Conservation (phyloP, 2,797 vertebrate species). For the Oryzias sinensis region DNA sequence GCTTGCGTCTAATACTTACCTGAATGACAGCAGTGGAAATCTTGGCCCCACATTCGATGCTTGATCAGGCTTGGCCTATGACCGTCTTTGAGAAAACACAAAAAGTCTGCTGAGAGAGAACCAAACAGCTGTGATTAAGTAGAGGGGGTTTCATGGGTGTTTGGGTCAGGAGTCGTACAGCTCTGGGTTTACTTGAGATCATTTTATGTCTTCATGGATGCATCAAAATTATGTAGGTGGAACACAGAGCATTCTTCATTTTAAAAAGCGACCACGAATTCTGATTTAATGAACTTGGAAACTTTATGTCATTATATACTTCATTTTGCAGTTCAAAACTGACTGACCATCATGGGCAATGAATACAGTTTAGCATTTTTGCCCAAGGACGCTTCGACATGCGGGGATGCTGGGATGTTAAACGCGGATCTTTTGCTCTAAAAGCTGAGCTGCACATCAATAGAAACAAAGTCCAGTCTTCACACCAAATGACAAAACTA, state of each 20-base stretch:
- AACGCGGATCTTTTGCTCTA: background rate
- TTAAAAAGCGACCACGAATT: background rate
- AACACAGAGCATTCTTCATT: background rate
- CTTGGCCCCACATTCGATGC: constrained; percentile 81
- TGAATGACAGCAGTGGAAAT: constrained; percentile 78
- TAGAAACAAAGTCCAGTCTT: constrained; percentile 6
- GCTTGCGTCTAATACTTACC: constrained; percentile 79
- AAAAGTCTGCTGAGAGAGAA: constrained; percentile 59
- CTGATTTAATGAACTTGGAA: no score
- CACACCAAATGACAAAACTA: constrained; percentile 24
- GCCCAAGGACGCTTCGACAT: background rate
- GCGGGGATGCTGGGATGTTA: background rate
- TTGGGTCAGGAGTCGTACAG: constrained; percentile 50
- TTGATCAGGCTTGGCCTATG: constrained; percentile 74
- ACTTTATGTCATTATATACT: no score
- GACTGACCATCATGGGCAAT: no score
- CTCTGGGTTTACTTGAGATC: constrained; percentile 48
- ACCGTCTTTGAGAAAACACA: constrained; percentile 75
- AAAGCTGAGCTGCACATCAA: constrained; percentile 3
- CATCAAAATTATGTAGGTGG: constrained; percentile 15
- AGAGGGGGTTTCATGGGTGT: constrained; percentile 48
- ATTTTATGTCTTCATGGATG: constrained; percentile 40
- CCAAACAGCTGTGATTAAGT: constrained; percentile 67
- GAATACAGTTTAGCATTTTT: background rate
- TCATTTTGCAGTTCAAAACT: no score